Evolutionary conservation across 2,113 vertebrate species (phyloP).

Genomic region (Muntiacus reevesi): DNA sequence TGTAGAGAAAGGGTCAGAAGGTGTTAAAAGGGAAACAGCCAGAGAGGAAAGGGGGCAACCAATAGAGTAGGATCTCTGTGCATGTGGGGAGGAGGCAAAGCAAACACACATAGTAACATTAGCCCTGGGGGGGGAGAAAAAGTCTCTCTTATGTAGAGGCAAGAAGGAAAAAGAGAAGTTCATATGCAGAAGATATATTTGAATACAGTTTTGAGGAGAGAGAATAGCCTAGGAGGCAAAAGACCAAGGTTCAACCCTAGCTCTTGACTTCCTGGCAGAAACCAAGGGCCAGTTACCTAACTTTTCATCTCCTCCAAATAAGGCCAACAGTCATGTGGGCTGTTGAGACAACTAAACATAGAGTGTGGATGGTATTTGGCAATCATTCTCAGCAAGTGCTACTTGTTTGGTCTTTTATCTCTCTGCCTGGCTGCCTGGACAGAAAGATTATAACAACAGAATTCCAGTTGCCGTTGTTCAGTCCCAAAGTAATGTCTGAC

Average conservation of each 20-base stretch:
- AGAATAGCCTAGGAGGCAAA: neutral
- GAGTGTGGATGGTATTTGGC: neutral
- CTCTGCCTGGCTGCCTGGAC: neutral
- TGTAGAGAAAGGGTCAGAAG: neutral
- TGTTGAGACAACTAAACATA: neutral
- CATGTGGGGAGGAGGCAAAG: neutral
- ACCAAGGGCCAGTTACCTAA: neutral
- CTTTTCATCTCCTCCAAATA: neutral
- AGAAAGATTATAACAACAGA: neutral
- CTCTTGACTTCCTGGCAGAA: neutral
- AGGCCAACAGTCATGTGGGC: neutral
- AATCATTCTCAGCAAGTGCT: neutral
- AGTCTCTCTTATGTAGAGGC: neutral
- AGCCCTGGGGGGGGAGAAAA: neutral
- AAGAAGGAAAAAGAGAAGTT: neutral
- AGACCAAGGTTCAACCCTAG: neutral
- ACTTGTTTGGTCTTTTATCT: neutral
- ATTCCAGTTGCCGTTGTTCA: neutral
- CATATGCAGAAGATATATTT: neutral
- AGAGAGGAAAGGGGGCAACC: neutral
- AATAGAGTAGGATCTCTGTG: neutral
- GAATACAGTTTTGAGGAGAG: neutral
- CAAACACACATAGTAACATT: neutral
- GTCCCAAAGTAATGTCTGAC: neutral
- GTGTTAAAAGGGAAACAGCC: neutral